phyloP scores from a whole-genome alignment of 2,113 vertebrate species.

The Mastomys natalensis region DNA sequence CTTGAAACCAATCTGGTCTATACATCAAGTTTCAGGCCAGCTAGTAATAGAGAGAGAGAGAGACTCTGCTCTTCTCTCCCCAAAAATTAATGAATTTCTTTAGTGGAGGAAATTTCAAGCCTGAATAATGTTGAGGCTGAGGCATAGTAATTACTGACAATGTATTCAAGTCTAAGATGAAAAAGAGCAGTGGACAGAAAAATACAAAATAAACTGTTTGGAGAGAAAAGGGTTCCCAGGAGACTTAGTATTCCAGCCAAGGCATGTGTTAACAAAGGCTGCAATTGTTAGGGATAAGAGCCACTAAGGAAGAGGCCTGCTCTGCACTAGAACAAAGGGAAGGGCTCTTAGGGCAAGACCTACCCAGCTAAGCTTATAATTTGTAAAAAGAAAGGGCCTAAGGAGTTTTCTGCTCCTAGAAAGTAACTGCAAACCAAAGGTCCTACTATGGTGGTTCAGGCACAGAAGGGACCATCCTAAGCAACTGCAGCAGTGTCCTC shows the following conservation, averaged over 20 bases:
- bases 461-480: neutral
- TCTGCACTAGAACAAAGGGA: neutral
- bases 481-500: neutral
- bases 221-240: neutral
- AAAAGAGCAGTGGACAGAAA: neutral
- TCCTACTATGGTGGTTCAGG: neutral
- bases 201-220: neutral
- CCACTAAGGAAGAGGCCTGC: neutral
- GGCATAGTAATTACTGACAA: neutral
- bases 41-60: too few relatives aligned
- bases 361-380: neutral
- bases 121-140: neutral
- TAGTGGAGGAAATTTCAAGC: neutral
- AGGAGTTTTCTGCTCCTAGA: neutral
- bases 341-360: neutral
- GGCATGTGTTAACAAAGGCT: neutral
- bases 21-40: neutral
- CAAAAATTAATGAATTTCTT: neutral
- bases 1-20: neutral
- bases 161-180: neutral
- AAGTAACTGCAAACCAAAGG: neutral
- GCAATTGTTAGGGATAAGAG: too few relatives aligned
- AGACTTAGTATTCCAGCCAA: neutral
- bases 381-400: neutral
- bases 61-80: too few relatives aligned